These are phyloP conservation scores for Cyphomyrus discorhynchus DNA, from an alignment of 2,113 vertebrate genomes.

Conservation along the genomic window DNA sequence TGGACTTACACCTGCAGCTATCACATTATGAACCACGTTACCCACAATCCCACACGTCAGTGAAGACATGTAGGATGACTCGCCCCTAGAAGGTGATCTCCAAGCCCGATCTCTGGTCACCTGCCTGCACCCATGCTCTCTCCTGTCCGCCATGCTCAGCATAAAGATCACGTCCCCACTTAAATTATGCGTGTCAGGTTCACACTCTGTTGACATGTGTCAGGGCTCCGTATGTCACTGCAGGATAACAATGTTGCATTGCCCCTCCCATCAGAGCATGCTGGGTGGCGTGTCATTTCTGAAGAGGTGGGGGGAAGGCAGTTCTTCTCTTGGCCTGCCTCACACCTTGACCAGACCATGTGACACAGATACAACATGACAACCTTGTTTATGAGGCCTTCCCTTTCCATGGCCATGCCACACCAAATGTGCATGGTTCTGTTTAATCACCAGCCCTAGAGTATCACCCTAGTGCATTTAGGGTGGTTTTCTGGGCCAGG, in stretches of 20 bases:
- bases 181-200: constrained; percentile 71
- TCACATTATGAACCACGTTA: neutral
- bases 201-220: constrained; percentile 69
- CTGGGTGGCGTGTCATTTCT: constrained; percentile 36
- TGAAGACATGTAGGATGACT: neutral
- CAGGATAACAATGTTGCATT: constrained; percentile 62
- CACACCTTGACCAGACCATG: neutral
- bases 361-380: neutral
- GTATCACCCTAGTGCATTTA: neutral
- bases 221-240: constrained; percentile 55
- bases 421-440: neutral
- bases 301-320: neutral
- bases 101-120: neutral
- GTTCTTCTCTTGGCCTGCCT: neutral
- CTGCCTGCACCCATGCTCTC: constrained; percentile 44
- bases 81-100: neutral
- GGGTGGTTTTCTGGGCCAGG: neutral
- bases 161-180: constrained; percentile 65
- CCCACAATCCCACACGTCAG: neutral
- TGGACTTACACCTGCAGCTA: neutral
- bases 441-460: neutral
- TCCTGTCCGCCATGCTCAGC: constrained; percentile 60
- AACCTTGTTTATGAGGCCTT: neutral
- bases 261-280: constrained; percentile 39
- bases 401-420: neutral